phyloP scores from a whole-genome alignment of 2,797 vertebrate genomes.

The Enteromius argenteus region DNA sequence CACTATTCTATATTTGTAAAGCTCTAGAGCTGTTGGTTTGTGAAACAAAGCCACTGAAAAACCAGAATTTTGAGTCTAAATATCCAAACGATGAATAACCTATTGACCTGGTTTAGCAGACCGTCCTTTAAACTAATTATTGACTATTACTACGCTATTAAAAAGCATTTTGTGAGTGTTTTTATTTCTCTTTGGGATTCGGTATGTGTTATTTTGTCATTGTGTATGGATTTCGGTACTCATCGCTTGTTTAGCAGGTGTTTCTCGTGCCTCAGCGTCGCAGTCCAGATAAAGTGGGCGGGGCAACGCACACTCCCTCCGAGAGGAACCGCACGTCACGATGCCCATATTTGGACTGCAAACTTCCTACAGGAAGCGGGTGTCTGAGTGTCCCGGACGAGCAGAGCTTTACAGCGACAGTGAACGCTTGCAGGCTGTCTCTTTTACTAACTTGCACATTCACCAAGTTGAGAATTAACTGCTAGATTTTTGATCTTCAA shows the following conservation, averaged over 20 bases:
- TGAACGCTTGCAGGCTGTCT: not conserved
- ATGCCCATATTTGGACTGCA: constrained; percentile 75
- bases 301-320: constrained; percentile 70
- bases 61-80: constrained; percentile 7
- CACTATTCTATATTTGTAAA: not conserved
- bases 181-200: not conserved
- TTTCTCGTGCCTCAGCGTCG: not conserved
- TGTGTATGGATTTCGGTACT: not conserved
- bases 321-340: constrained; percentile 76
- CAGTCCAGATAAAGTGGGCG: constrained; percentile 63
- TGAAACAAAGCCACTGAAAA: not conserved
- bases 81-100: not conserved
- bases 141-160: not conserved
- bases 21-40: not conserved
- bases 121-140: not conserved
- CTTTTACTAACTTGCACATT: constrained; percentile 16
- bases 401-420: not conserved
- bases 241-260: not conserved
- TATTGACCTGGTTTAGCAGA: not conserved
- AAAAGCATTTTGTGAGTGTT: not conserved
- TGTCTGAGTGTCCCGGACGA: constrained; percentile 14
- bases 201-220: not conserved
- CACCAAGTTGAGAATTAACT: not conserved
- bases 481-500: not conserved
- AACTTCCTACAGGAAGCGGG: constrained; percentile 69